Base-by-base conservation (phyloP, 2,113 vertebrate genomes). In the Centrocercus urophasianus region DNA sequence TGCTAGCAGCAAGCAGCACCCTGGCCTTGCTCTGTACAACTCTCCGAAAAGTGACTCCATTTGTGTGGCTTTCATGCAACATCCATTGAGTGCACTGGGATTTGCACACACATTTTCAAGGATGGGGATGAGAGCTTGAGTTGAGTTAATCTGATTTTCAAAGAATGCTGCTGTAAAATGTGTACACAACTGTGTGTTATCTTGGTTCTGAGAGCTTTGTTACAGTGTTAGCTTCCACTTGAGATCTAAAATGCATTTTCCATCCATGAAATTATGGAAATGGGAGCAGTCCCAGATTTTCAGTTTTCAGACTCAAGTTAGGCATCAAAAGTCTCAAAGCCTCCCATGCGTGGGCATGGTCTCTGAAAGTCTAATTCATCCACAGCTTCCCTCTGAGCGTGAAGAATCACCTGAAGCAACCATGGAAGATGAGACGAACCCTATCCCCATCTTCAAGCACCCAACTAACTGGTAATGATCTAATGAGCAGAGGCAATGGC, bases 1-100 rank as follows among this genome's bases (percentile, higher is more conserved):
- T 20, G 30, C 25, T 89, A 79, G 76, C 16, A 90, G 78, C 54
- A 88, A 81, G 72, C 20, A 86, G 40, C 72, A 94, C 52, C 34
- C 69, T 74, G 42, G 43, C 34, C 69, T 90, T 83, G 32, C 42
- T 69, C 81, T 64, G 42, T 28, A n/a, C n/a, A 66, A 3, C 14
- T 40, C 30, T n/a, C 60, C 64, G 65, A 40, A 50, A 90, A 42
- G 19, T 42, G 61, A 18, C 12, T 90, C 43, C 1, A 0, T 24
- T 77, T 56, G n/a, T 36, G 9, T 8, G 71, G 38, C 8, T 42
- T 38, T 74, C 5, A 0, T 40, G 47, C 28, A 61, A 71, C 0
- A 0, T 78, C 47, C 60, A 27, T n/a, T 78, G 77, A 27, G 8
- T 18, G 4, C 1, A 0, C 1, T 93, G 66, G 61, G 30, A 61